These are phyloP conservation scores for Zaprionus lachaisei DNA, from an alignment of 1,140 invertebrate species.

Conservation along the genomic window DNA sequence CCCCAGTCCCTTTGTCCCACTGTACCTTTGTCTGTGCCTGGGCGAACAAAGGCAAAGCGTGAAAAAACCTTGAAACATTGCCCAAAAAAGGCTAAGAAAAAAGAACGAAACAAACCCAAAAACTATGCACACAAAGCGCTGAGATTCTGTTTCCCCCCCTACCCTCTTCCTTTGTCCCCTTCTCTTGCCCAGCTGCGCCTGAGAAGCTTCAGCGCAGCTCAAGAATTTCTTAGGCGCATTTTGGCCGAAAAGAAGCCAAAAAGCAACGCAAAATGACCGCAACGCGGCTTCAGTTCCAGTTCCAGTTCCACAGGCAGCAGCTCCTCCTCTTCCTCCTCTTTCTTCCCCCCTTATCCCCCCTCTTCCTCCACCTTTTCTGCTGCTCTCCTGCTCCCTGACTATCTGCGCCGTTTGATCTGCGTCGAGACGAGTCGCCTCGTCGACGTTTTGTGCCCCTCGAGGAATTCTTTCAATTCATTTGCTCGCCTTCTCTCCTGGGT, in stretches of 20 bases:
- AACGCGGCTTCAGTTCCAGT: slow-evolving; percentile 10
- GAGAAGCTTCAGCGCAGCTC: slow-evolving; percentile 44
- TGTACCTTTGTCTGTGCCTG: slow-evolving; percentile 3
- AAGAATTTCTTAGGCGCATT: slow-evolving; percentile 68
- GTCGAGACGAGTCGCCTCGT: slow-evolving; percentile 46
- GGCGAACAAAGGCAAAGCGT: slow-evolving; percentile 61
- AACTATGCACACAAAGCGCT: slow-evolving; percentile 58
- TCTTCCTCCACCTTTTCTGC: neutral
- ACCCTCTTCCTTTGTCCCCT: neutral
- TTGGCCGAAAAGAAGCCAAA: slow-evolving; percentile 27
- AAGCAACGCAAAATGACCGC: slow-evolving; percentile 34
- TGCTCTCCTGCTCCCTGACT: slow-evolving; percentile 30
- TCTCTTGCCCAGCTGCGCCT: neutral
- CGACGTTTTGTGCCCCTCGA: slow-evolving; percentile 70
- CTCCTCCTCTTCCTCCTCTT: neutral
- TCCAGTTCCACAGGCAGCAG: neutral
- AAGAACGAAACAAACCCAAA: slow-evolving; percentile 30
- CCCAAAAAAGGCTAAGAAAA: slow-evolving; percentile 19
- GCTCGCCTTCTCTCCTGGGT: slow-evolving; percentile 25
- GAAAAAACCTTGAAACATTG: slow-evolving; percentile 54
- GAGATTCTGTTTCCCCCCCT: neutral
- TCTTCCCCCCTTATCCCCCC: neutral
- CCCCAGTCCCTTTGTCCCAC: slow-evolving; percentile 1
- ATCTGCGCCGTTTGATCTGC: slow-evolving; percentile 73
- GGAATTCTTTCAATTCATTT: slow-evolving; percentile 82